phyloP scores from a whole-genome alignment of 2,797 vertebrate genomes.

The Nyctibius grandis region DNA sequence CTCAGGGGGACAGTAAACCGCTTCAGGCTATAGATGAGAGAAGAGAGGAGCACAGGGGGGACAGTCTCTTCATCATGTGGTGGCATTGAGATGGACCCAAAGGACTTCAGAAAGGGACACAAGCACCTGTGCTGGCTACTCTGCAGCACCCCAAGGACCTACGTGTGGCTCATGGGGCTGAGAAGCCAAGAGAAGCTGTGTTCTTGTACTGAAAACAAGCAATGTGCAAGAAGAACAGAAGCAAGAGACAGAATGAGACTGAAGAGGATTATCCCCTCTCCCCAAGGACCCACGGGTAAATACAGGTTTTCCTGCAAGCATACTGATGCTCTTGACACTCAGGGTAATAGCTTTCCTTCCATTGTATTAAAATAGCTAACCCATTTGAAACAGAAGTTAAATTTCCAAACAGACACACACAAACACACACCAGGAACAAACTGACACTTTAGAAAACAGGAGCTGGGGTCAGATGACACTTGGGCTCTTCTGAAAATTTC shows the following conservation, averaged over 20 bases:
- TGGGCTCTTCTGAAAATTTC: conserved; percentile 11
- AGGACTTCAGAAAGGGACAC: background rate
- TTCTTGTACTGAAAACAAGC: background rate
- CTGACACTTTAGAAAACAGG: background rate
- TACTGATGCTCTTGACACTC: background rate
- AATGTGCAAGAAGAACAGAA: background rate
- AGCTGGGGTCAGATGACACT: conserved; percentile 30
- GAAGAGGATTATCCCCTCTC: background rate
- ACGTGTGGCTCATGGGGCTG: background rate
- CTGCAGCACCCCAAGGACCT: background rate
- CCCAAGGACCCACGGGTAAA: background rate
- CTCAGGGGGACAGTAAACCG: background rate
- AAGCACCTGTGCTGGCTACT: background rate
- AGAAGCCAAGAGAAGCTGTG: background rate
- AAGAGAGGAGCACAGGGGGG: accelerated
- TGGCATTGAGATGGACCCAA: background rate
- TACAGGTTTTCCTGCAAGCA: conserved; percentile 26
- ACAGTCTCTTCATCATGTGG: accelerated
- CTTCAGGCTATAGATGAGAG: background rate
- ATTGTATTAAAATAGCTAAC: background rate
- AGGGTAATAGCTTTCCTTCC: background rate
- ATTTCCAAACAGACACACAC: background rate
- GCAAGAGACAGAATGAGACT: background rate
- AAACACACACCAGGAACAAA: background rate
- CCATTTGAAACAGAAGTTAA: background rate